A percentile compares a stretch with the other conserved stretches of the same genome.
These are phyloP conservation scores for Philonicus albiceps DNA, from an alignment of 2,888 invertebrate genomes.

Conservation along the genomic window DNA sequence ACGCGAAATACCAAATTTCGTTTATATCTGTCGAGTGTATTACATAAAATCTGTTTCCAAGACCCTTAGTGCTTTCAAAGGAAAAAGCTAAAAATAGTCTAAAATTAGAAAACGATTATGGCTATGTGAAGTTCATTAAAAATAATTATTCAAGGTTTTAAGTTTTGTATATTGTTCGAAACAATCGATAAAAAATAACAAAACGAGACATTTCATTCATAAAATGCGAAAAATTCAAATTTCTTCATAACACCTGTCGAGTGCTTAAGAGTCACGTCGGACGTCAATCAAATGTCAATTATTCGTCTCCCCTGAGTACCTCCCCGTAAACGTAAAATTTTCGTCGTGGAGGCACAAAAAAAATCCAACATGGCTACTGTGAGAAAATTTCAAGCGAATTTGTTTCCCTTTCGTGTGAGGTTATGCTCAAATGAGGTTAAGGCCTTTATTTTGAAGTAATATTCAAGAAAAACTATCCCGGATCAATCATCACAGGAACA, in stretches of 20 bases:
- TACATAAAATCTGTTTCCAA: no score
- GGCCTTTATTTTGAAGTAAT: slow-evolving; percentile 39
- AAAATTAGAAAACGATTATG: no score
- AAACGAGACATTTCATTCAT: neutral
- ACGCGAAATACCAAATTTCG: no score
- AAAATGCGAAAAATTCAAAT: neutral
- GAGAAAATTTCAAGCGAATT: slow-evolving; percentile 1
- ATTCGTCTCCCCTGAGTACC: neutral
- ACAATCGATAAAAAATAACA: neutral
- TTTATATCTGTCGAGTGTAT: no score
- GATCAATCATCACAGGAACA: neutral
- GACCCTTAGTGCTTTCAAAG: no score
- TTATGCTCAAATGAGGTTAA: slow-evolving; percentile 49
- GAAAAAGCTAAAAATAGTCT: no score
- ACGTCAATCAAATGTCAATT: neutral
- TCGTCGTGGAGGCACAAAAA: neutral
- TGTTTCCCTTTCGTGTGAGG: slow-evolving; percentile 42
- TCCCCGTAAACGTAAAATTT: neutral
- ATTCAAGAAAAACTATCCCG: neutral
- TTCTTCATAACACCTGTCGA: neutral
- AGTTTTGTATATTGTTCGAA: no score
- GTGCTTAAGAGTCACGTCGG: neutral
- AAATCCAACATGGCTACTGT: slow-evolving; percentile 29
- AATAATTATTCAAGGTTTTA: no score
- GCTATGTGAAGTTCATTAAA: no score